A percentile compares a stretch with the other conserved stretches of the same genome.
Conservation (phyloP, 2,797 vertebrate genomes). For the Cephalopachus bancanus region DNA sequence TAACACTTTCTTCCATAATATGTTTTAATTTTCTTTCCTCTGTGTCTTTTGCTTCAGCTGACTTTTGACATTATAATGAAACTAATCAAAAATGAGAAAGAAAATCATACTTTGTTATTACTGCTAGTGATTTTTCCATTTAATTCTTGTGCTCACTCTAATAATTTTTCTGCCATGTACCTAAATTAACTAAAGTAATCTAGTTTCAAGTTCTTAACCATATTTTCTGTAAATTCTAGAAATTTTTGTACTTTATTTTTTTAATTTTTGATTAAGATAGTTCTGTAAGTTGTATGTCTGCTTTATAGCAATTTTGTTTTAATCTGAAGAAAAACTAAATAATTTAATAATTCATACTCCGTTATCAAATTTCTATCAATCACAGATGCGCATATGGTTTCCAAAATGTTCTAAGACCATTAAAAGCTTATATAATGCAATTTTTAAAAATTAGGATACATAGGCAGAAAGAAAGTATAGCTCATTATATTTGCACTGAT, state of each 20-base stretch:
- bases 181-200: background rate
- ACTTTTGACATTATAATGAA: constrained; percentile 8
- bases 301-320: background rate
- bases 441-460: background rate
- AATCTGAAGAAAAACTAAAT: background rate
- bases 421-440: background rate
- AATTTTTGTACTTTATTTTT: background rate
- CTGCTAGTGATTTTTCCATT: background rate
- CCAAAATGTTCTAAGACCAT: background rate
- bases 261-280: background rate
- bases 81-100: background rate
- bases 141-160: background rate
- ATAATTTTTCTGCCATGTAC: background rate
- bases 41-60: background rate
- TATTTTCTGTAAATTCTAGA: background rate
- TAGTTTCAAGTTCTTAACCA: background rate
- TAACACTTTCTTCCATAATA: background rate
- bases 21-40: background rate
- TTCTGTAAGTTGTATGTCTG: background rate
- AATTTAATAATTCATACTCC: background rate
- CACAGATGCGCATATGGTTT: background rate
- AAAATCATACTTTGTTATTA: background rate
- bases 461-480: background rate
- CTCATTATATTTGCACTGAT: background rate
- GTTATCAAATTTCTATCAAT: background rate